Percentiles rank a stretch among this genome's conserved stretches.
Evolutionary conservation across 2,797 vertebrate genomes (phyloP).

Genomic region (Acrocephalus scirpaceus): DNA sequence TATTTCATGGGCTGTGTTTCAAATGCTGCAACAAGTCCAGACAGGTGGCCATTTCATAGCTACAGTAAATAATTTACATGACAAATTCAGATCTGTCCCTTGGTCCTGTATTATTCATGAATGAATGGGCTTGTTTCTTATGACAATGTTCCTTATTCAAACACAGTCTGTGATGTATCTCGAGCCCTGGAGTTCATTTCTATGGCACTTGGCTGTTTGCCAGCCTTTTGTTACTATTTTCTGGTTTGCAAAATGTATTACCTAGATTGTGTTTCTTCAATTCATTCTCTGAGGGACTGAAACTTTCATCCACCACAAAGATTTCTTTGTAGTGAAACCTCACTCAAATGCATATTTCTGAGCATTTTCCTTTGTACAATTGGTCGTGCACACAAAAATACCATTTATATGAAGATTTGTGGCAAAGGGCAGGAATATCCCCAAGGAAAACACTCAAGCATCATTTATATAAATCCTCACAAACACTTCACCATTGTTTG

Average conservation of each 20-base stretch:
- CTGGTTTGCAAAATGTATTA: background rate
- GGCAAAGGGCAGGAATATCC: slow-evolving; percentile 25
- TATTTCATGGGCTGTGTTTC: background rate
- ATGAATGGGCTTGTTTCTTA: background rate
- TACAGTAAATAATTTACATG: slow-evolving; percentile 55
- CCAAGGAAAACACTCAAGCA: background rate
- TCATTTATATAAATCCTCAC: background rate
- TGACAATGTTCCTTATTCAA: slow-evolving; percentile 22
- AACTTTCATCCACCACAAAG: background rate
- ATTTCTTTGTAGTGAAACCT: background rate
- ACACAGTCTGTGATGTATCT: background rate
- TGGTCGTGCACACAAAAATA: slow-evolving; percentile 3
- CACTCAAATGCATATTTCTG: background rate
- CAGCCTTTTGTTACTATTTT: slow-evolving; percentile 18
- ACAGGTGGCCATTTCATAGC: slow-evolving; percentile 13
- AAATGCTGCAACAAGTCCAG: background rate
- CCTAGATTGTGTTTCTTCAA: background rate
- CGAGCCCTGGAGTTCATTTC: background rate
- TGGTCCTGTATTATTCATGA: slow-evolving; percentile 56
- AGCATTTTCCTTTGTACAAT: background rate
- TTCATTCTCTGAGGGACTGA: background rate
- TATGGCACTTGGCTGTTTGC: background rate
- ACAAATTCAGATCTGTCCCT: slow-evolving; percentile 50
- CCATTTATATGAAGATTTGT: background rate
- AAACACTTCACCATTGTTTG: background rate